These are phyloP conservation scores for Hirudo medicinalis DNA, from an alignment of 1,140 invertebrate species.

Conservation along the genomic window DNA sequence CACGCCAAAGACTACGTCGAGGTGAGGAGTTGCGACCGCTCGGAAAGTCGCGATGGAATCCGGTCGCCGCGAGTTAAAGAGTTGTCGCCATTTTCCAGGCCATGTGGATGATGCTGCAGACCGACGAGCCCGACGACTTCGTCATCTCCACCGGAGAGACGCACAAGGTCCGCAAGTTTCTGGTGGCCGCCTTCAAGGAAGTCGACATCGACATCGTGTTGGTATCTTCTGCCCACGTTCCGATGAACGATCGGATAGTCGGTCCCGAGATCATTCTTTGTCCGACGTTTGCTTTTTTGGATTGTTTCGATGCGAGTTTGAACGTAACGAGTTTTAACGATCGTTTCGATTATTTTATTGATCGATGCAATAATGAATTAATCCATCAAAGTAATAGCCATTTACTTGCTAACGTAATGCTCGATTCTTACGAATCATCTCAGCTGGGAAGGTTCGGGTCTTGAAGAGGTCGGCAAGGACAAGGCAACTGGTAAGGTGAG, in stretches of 20 bases:
- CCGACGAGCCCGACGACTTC: constrained; percentile 79
- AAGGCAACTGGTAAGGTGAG: constrained; percentile 62
- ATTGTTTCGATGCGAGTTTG: background rate
- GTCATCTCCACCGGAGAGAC: constrained; percentile 90
- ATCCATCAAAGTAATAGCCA: background rate
- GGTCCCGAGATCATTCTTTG: background rate
- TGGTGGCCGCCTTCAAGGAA: constrained; percentile 72
- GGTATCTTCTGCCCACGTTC: constrained; percentile 26
- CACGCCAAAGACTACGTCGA: constrained; percentile 98
- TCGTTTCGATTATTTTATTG: background rate
- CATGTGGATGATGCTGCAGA: constrained; percentile 99
- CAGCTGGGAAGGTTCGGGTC: constrained; percentile 73
- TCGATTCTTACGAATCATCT: constrained; percentile 11
- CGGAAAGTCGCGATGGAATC: background rate
- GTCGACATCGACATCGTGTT: constrained; percentile 49
- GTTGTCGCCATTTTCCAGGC: constrained; percentile 50
- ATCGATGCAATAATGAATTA: background rate
- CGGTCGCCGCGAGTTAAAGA: no score
- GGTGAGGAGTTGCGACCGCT: constrained; percentile 42
- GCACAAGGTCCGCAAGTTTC: constrained; percentile 91
- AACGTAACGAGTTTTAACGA: background rate
- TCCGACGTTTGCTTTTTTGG: no score
- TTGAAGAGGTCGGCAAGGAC: constrained; percentile 76
- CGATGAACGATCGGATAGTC: background rate
- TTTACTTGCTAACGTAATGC: background rate